Base-by-base conservation (phyloP, 2,113 vertebrate genomes). In the Larimichthys crocea region DNA sequence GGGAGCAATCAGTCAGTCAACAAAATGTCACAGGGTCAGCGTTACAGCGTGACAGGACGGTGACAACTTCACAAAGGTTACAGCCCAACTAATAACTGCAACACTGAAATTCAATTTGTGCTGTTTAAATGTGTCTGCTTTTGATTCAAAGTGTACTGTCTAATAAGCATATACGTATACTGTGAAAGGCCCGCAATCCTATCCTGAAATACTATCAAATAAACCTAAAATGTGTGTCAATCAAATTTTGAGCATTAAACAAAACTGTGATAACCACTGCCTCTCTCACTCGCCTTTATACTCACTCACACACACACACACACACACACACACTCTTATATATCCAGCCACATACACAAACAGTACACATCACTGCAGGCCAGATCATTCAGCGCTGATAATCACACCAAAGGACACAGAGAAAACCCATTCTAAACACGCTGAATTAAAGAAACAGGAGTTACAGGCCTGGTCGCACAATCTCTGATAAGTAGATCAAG, bases 401-500 rank as follows among this genome's bases (percentile, higher is more conserved):
- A 90, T 88, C 85, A 74, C 66, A 76, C 31, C 88, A 89, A 90
- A 91, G 90, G 88, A 92, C 90, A 93, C 86, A 87, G 77, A 85
- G 83, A 90, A 87, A 91, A 92, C 89, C 89, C 91, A 91, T 90
- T 92, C 89, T 80, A 90, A 91, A 92, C 91, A 91, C 80, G 86
- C 84, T 76, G 89, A 90, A 91, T 92, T 92, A 86, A 89, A 92
- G 84, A 84, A 92, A 86, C 82, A 91, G 87, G 83, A 86, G 91
- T 91, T 74, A 68, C 80, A 88, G 91, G 90, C 87, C 82, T 60
- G 85, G 88, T 85, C 87, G 83, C 80, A 82, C 84, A 68, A 92
- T 93, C 90, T 90, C 89, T 88, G 92, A 93, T 93, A 92, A 93
- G 92, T 78, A 94, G 92, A 93, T 93, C 83, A 93, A 93, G 93